Evolutionary conservation across 1,140 invertebrate genomes (phyloP).

Genomic region (Xylocopa sonorina): DNA sequence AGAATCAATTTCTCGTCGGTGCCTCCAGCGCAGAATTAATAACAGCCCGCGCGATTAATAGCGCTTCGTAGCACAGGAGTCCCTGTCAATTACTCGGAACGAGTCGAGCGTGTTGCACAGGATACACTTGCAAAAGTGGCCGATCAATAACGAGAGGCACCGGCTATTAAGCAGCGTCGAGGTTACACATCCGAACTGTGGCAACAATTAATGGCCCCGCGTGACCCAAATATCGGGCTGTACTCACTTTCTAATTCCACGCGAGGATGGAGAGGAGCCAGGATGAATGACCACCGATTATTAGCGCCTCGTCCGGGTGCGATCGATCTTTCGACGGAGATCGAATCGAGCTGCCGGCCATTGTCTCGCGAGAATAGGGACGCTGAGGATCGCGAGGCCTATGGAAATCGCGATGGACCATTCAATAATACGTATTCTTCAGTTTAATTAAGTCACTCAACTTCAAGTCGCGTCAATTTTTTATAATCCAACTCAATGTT

Average conservation of each 20-base stretch:
- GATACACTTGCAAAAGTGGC: constrained; percentile 3
- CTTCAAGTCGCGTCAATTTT: too few relatives aligned
- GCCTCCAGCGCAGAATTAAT: neutral
- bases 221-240: constrained; percentile 56
- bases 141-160: constrained; percentile 21
- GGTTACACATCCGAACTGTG: constrained; percentile 27
- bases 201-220: constrained; percentile 52
- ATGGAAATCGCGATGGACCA: neutral
- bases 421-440: too few relatives aligned
- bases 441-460: too few relatives aligned
- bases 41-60: neutral
- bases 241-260: constrained; percentile 64
- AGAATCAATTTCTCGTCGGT: neutral
- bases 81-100: neutral
- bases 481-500: too few relatives aligned
- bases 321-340: constrained; percentile 33
- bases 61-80: neutral
- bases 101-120: neutral
- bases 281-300: constrained; percentile 44
- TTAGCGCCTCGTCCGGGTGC: constrained; percentile 26
- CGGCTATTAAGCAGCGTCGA: neutral
- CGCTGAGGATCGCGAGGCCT: constrained; percentile 6
- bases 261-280: constrained; percentile 19
- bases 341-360: constrained; percentile 19
- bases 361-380: constrained; percentile 34